Base-by-base conservation (phyloP, 92 coral and sea anemone genomes). In the Porites divaricata region DNA sequence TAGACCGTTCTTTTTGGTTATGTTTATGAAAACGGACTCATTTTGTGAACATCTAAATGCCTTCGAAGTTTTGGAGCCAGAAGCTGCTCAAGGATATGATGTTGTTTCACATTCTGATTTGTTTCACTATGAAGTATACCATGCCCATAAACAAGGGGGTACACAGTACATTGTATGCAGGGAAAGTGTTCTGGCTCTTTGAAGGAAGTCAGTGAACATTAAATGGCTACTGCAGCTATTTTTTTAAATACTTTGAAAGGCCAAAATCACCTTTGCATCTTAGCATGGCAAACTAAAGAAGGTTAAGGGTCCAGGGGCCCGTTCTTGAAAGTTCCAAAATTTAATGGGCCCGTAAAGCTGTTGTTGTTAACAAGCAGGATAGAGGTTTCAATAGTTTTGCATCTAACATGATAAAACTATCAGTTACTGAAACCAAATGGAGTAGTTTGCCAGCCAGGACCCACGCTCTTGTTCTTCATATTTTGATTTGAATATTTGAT, bases 1-100 rank as follows among this genome's bases (percentile, higher is more conserved):
- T 45, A 26, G 77, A 0, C 63, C 77, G 2, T 73, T 73, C 52
- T 5, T 54, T 73, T 59, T 73, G 9, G 77, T 73, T 25, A 73
- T 73, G 77, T 9, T 62, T 50, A 52, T 54, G 41, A 28, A 49
- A 73, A 73, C 77, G 49, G 8, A 59, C 52, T 51, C 77, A 13
- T 73, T 73, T 9, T 73, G 77, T 73, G 77, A 73, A 62, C 50
- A 68, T 6, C 19, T 50, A n/a, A 50, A 54, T 73, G 77, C 61
- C 19, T 54, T 73, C n/a, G 61, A 50, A 48, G 52, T 73, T 2
- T 50, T 25, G 9, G 63, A 20, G 59, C 59, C 63, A 50, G 63
- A 73, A n/a, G 50, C 52, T 19, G 59, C 77, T 49, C 77, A 50
- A 73, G 77, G 59, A 50, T 22, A 50, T 51, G 63, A 51, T 50